A percentile compares a stretch with the other conserved stretches of the same genome.
phyloP scores from a whole-genome alignment of 2,888 invertebrate genomes.

The Scaptomyza polygonia region DNA sequence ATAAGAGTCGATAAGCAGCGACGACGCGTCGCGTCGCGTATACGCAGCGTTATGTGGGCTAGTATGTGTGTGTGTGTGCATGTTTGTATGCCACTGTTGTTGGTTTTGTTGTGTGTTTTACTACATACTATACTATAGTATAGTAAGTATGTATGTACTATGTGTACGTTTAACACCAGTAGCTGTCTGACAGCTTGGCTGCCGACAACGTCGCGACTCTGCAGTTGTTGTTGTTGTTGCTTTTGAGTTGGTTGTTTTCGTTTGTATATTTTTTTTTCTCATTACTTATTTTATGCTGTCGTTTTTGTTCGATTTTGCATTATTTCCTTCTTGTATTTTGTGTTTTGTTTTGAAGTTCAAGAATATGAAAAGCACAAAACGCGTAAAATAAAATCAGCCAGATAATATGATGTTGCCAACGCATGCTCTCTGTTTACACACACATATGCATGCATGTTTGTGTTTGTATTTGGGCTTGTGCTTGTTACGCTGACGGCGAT shows the following conservation, averaged over 20 bases:
- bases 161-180: slow-evolving; percentile 78
- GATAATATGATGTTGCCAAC: slow-evolving; percentile 55
- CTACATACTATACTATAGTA: slow-evolving; percentile 56
- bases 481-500: slow-evolving; percentile 26
- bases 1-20: slow-evolving; percentile 48
- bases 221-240: slow-evolving; percentile 30
- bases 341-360: slow-evolving; percentile 70
- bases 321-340: slow-evolving; percentile 33
- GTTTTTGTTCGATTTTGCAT: slow-evolving; percentile 57
- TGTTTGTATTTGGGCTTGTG: slow-evolving; percentile 11
- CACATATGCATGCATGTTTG: slow-evolving; percentile 1
- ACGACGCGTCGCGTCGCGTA: slow-evolving; percentile 65
- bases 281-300: slow-evolving; percentile 69
- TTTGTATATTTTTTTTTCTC: slow-evolving; percentile 22
- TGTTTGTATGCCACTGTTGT: slow-evolving; percentile 29
- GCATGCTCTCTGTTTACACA: slow-evolving; percentile 55
- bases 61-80: slow-evolving; percentile 23
- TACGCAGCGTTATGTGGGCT: slow-evolving; percentile 58
- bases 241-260: slow-evolving; percentile 4
- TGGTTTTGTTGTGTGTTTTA: slow-evolving; percentile 54
- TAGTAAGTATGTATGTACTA: slow-evolving; percentile 34
- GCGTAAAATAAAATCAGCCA: slow-evolving; percentile 67
- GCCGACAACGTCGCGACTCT: slow-evolving; percentile 54
- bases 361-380: slow-evolving; percentile 76
- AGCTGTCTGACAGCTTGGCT: slow-evolving; percentile 80